Evolutionary conservation across 2,888 invertebrate genomes (phyloP), one percentile per base, ranked within the genome.

Genomic region (Nemotelus nigrinus): DNA sequence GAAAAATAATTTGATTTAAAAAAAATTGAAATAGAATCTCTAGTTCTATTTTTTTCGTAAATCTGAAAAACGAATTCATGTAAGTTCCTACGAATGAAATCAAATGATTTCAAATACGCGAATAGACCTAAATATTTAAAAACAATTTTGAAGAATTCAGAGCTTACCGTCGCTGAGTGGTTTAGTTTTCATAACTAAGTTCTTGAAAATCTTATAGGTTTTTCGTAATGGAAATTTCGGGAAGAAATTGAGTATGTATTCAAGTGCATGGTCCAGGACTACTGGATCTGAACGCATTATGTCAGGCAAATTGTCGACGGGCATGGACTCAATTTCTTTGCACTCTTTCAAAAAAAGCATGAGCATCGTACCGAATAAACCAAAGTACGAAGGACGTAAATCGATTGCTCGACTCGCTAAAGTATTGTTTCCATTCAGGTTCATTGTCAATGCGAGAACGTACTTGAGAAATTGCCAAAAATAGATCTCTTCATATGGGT

Each of bases 401-500:
- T 50, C 50, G 10, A 71, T 50, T 25, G 74, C 65, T 47, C 72
- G 25, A 41, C 47, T 8, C 5, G 57, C 47, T 47, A 78, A 8
- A 5, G 25, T 45, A 4, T 6, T 4, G 58, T 79, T 48, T 44
- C 25, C 8, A 60, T 77, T 77, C 53, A 79, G 63, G 43, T 25
- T 8, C 47, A 58, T 60, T 8, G 76, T 71, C 43, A 78, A 67
- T 8, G 43, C 63, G 0, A 77, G 45, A 7, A 77, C 1, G 65
- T 79, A 75, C 53, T 68, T 71, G 39, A 79, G 41, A 67, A 78
- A 79, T 55, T 79, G 65, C 76, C 76, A 76, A 77, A 78, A 79
- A 44, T 65, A 65, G 7, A 79, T 64, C 44, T 39, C n/a, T 60
- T 79, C 77, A 4, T 2, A 50, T 43, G 65, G 63, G 76, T 79